Evolutionary conservation across 1,140 invertebrate genomes (phyloP).

Genomic region (Hypsibius dujardini): DNA sequence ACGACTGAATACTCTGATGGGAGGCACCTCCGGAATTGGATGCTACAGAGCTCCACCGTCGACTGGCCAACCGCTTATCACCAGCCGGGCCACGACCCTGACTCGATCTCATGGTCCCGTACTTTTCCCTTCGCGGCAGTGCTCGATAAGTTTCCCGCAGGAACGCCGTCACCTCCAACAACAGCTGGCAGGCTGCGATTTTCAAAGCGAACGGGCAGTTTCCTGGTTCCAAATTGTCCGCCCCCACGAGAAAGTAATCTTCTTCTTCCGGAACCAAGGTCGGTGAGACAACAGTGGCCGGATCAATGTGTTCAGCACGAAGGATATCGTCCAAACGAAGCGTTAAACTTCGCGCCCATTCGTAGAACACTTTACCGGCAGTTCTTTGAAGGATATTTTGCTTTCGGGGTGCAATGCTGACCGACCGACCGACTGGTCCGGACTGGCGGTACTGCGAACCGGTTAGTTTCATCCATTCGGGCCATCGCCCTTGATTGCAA

Average conservation of each 20-base stretch:
- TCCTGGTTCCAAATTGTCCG: not conserved
- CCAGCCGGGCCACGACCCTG: conserved; percentile 26
- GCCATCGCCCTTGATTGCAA: conserved; percentile 95
- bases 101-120: conserved; percentile 26
- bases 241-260: not conserved
- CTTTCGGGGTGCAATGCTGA: not conserved
- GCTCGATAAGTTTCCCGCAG: conserved; percentile 76
- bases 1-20: conserved; percentile 28
- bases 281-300: not conserved
- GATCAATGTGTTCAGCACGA: not conserved
- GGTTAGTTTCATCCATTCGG: conserved; percentile 77
- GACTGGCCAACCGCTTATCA: conserved; percentile 31
- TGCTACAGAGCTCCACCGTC: conserved; percentile 33
- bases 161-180: conserved; percentile 91
- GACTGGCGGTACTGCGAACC: conserved; percentile 47
- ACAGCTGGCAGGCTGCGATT: conserved; percentile 71
- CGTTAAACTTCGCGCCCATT: conserved; percentile 63
- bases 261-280: conserved; percentile 2
- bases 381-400: conserved; percentile 66
- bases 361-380: conserved; percentile 87
- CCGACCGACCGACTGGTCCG: conserved; percentile 23
- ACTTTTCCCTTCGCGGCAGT: conserved; percentile 35
- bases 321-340: conserved; percentile 17
- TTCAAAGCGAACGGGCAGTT: conserved; percentile 75
- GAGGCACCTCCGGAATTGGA: conserved; percentile 29